These are phyloP conservation scores for Zaprionus lineosus DNA, from an alignment of 2,888 invertebrate species.

Conservation along the genomic window DNA sequence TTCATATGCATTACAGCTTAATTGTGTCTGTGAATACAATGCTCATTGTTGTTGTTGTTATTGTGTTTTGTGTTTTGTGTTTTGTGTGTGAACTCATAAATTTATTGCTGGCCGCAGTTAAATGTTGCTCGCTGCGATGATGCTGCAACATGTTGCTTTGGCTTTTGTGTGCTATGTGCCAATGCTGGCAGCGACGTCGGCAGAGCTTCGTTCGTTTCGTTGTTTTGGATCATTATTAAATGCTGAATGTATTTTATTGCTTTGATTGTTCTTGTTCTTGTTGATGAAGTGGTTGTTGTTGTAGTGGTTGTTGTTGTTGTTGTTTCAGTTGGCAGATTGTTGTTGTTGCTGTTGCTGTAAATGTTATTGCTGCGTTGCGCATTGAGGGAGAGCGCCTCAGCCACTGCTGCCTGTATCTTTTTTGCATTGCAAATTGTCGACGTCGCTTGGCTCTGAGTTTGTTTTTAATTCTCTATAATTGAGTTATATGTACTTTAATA, in stretches of 20 bases:
- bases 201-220: conserved; percentile 32
- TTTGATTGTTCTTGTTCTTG: conserved; percentile 59
- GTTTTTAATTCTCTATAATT: conserved; percentile 78
- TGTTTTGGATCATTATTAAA: conserved; percentile 65
- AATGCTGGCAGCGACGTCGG: conserved; percentile 31
- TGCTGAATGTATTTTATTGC: conserved; percentile 76
- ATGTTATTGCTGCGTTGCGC: conserved; percentile 16
- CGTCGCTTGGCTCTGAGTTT: conserved; percentile 61
- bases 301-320: conserved; percentile 19
- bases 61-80: conserved; percentile 32
- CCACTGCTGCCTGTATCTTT: conserved; percentile 31
- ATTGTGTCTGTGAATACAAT: conserved; percentile 50
- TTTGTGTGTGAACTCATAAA: conserved; percentile 69
- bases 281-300: conserved; percentile 22
- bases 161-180: neutral
- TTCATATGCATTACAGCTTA: conserved; percentile 77
- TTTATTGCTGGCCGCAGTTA: conserved; percentile 46
- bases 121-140: conserved; percentile 24
- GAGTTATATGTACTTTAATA: conserved; percentile 79
- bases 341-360: conserved; percentile 24
- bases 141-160: conserved; percentile 60
- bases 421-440: conserved; percentile 74
- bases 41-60: conserved; percentile 35
- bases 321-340: conserved; percentile 10
- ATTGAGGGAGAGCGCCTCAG: neutral